phyloP scores from a whole-genome alignment of 2,888 invertebrate genomes.

The Microdon myrmicae region DNA sequence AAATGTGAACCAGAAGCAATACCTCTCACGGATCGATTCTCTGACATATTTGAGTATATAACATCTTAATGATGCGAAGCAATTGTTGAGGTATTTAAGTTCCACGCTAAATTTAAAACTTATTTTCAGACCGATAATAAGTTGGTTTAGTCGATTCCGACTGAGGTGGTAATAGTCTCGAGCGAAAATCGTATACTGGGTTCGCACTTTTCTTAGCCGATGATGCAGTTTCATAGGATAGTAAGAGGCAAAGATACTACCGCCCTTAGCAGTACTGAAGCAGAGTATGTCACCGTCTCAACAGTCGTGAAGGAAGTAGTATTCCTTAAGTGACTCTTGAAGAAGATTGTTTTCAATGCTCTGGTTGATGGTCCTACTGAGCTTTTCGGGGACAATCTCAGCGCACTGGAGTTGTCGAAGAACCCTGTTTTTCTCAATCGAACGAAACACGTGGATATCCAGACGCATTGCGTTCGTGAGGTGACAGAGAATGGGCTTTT shows the following conservation, averaged over 20 bases:
- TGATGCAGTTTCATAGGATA: constrained; percentile 17
- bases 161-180: constrained; percentile 18
- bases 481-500: constrained; percentile 11
- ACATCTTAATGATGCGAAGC: constrained; percentile 13
- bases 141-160: constrained; percentile 20
- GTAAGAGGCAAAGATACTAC: constrained; percentile 14
- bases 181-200: constrained; percentile 15
- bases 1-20: too few species aligned
- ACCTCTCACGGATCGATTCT: not conserved
- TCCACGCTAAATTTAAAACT: constrained; percentile 5
- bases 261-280: constrained; percentile 17
- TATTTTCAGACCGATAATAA: constrained; percentile 7
- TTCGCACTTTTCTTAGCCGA: constrained; percentile 12
- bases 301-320: constrained; percentile 17
- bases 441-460: constrained; percentile 23
- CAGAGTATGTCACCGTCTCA: constrained; percentile 20
- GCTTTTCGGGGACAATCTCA: constrained; percentile 17
- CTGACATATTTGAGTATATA: constrained; percentile 3
- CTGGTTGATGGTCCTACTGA: constrained; percentile 8
- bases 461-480: constrained; percentile 24
- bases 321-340: constrained; percentile 6
- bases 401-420: constrained; percentile 15
- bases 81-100: constrained; percentile 12
- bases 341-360: constrained; percentile 13
- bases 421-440: constrained; percentile 21